Evolutionary conservation across 2,888 invertebrate genomes (phyloP).

Genomic region (Mylabris sibirica): DNA sequence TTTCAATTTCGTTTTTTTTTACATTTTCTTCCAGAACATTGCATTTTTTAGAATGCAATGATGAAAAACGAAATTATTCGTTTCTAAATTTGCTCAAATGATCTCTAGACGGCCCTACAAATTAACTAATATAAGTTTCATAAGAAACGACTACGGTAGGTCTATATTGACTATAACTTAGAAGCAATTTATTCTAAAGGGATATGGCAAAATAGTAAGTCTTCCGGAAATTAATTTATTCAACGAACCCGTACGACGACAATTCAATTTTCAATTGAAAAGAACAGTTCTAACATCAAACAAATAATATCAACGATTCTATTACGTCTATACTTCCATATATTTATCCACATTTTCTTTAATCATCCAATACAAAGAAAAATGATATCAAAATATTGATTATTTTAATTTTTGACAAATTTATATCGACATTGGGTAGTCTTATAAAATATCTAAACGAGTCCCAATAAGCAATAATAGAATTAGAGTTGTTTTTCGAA

Average conservation of each 20-base stretch:
- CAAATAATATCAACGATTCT: neutral
- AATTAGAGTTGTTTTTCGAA: conserved; percentile 8
- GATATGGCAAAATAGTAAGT: conserved; percentile 2
- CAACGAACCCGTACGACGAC: conserved; percentile 6
- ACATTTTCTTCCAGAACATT: too few relatives aligned
- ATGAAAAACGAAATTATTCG: too few relatives aligned
- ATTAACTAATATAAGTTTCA: too few relatives aligned
- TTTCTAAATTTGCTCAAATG: too few relatives aligned
- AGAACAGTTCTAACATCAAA: conserved; percentile 7
- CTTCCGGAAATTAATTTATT: conserved; percentile 15
- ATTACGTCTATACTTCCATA: neutral
- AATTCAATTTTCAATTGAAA: conserved; percentile 14
- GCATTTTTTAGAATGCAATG: too few relatives aligned
- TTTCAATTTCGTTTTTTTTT: too few relatives aligned
- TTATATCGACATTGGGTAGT: neutral
- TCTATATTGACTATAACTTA: neutral
- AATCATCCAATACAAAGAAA: neutral
- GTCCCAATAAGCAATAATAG: conserved; percentile 8
- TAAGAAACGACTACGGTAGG: too few relatives aligned
- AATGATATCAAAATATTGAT: neutral
- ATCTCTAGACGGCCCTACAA: too few relatives aligned
- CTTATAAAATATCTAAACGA: neutral
- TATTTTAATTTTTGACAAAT: neutral
- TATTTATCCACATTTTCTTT: neutral
- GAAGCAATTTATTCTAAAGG: conserved; percentile 7